Conservation (phyloP, 2,797 vertebrate genomes). For the Onychomys leucogaster region DNA sequence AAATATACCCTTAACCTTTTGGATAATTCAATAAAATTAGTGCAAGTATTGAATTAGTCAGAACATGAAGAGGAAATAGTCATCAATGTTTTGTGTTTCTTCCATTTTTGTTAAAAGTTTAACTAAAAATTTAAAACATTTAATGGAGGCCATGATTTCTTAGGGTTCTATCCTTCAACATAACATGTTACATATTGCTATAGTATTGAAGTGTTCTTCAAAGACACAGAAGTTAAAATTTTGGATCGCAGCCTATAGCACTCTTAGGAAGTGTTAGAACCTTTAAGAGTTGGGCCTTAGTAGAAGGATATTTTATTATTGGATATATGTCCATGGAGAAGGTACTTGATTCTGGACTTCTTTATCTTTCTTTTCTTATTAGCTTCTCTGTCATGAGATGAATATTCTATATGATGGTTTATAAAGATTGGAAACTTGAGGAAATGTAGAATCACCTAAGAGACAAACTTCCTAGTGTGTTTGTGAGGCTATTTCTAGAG, state of each 20-base stretch:
- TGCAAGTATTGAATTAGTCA: neutral
- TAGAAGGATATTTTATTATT: neutral
- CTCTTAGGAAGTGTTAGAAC: neutral
- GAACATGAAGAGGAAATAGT: neutral
- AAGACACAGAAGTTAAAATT: neutral
- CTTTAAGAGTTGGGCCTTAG: too few species aligned
- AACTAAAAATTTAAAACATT: neutral
- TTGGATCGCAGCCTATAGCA: neutral
- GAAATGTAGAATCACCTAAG: neutral
- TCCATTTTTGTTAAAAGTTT: conserved; percentile 29
- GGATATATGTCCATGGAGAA: too few species aligned
- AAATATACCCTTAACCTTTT: conserved; percentile 8
- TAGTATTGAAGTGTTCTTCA: neutral
- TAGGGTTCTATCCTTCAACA: neutral
- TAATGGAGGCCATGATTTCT: neutral
- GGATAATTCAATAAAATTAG: neutral
- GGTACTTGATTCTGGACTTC: neutral
- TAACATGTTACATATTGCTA: neutral
- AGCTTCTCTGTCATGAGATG: neutral
- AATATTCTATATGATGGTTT: neutral
- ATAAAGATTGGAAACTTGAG: neutral
- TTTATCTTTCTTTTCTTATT: neutral
- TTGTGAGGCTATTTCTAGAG: neutral
- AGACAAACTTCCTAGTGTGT: neutral
- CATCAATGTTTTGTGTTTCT: neutral